phyloP scores from a whole-genome alignment of 53 echinoderm and acorn worm genomes.

The Luidia sarsii region DNA sequence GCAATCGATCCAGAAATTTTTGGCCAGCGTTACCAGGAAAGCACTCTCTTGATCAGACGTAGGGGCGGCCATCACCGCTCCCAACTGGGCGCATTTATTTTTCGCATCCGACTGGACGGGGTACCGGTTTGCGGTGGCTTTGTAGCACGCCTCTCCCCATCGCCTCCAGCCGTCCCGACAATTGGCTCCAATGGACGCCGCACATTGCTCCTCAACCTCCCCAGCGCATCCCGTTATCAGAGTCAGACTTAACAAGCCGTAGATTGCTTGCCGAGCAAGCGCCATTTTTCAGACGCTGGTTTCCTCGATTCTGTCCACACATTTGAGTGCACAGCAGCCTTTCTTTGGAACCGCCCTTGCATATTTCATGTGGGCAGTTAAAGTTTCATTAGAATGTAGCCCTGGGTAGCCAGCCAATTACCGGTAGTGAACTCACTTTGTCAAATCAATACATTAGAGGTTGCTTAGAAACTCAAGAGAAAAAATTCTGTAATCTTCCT shows the following conservation, averaged over 20 bases:
- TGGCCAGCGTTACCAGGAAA: neutral
- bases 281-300: neutral
- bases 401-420: no score
- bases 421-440: no score
- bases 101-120: neutral
- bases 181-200: neutral
- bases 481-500: no score
- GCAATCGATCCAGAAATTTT: slow-evolving; percentile 12
- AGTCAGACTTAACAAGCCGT: neutral
- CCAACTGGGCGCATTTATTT: slow-evolving; percentile 28
- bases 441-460: no score
- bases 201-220: neutral
- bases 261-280: no score
- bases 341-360: no score
- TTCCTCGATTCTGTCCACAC: neutral
- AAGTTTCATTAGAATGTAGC: no score
- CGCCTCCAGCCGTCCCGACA: neutral
- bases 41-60: neutral
- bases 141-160: slow-evolving; percentile 21
- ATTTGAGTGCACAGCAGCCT: no score
- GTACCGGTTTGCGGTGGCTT: neutral
- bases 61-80: slow-evolving; percentile 1
- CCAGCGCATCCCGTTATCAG: neutral
- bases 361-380: no score
- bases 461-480: no score